Base-by-base conservation (phyloP, 2,888 invertebrate species). In the Tetropium fuscum region DNA sequence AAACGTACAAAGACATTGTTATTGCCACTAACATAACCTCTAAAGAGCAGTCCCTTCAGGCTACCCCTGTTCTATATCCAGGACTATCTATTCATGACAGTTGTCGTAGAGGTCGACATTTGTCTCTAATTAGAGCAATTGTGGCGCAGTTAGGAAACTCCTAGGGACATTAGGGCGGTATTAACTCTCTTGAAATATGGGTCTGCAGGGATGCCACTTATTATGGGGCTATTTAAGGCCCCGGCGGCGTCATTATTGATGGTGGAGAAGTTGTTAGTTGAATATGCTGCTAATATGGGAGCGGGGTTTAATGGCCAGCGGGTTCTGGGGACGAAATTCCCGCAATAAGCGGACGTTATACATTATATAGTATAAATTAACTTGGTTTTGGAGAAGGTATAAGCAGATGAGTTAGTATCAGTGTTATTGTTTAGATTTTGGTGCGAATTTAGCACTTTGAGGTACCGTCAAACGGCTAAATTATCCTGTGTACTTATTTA, bases 71-170 rank as follows among this genome's bases (percentile, higher is more conserved):
- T 13, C 13, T 15, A 25, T 22, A 27, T 40, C 40, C 34, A 38
- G 10, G 27, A n/a, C 47, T 40, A 30, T 32, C 43, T 16, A 16
- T 36, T 20, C 54, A 20, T 44, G 44, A 27, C 44, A 27, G 20
- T 43, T 43, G 44, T 44, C 36, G 36, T 16, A 56, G 56, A 62
- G 70, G 72, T 65, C 72, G 71, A 76, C 75, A 78, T 78, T 78
- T 78, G 78, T 76, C 73, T 69, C 75, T 78, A 78, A 80, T 80
- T 79, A 78, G 78, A 74, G 75, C 79, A 77, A 78, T 78, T 79
- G 79, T 78, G 78, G 76, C 63, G 69, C 69, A 71, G 73, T 75
- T 76, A 73, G 74, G 64, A 59, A 72, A 74, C 70, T 69, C 65
- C 68, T 61, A 53, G 70, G 70, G 74, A 74, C 77, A 78, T 78